Percentiles rank a stretch among this genome's conserved stretches.
These are phyloP conservation scores for Petrocephalus microphthalmus DNA, from an alignment of 2,113 vertebrate species.

Conservation along the genomic window DNA sequence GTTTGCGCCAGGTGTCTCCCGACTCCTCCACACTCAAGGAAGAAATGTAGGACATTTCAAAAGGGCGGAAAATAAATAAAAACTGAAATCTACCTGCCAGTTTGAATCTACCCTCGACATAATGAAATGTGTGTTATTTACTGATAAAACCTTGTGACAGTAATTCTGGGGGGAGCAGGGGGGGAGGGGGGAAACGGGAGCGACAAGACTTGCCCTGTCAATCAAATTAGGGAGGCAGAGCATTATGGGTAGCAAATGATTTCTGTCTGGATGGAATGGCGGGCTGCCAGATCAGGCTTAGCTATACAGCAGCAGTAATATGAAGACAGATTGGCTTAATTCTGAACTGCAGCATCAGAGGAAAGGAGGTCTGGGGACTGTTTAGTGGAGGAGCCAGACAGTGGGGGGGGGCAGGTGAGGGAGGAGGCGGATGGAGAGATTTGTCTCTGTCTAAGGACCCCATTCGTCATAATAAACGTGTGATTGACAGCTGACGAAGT, in stretches of 20 bases:
- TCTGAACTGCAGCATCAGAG: conserved; percentile 52
- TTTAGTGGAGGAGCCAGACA: conserved; percentile 48
- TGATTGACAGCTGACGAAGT: conserved; percentile 22
- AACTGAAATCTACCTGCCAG: conserved; percentile 33
- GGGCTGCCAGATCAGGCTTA: conserved; percentile 60
- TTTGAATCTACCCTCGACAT: conserved; percentile 42
- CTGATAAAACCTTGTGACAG: conserved; percentile 55
- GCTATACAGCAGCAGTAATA: conserved; percentile 50
- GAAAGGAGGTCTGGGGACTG: conserved; percentile 53
- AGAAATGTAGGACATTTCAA: conserved; percentile 17
- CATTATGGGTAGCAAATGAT: conserved; percentile 49
- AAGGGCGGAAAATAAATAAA: neutral
- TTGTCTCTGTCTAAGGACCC: conserved; percentile 12
- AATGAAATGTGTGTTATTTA: conserved; percentile 58
- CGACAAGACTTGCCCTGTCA: conserved; percentile 51
- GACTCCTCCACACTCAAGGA: neutral
- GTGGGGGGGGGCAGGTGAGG: conserved; percentile 2
- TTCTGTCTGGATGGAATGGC: conserved; percentile 44
- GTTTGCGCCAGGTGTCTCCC: neutral
- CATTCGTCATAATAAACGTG: conserved; percentile 25
- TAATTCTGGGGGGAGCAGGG: conserved; percentile 25
- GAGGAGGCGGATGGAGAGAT: neutral
- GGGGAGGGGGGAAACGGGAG: conserved; percentile 43
- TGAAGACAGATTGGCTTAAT: conserved; percentile 63
- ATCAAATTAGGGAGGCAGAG: conserved; percentile 56